Base-by-base conservation (phyloP, 2,113 vertebrate species). In the Anarrhichthys ocellatus region DNA sequence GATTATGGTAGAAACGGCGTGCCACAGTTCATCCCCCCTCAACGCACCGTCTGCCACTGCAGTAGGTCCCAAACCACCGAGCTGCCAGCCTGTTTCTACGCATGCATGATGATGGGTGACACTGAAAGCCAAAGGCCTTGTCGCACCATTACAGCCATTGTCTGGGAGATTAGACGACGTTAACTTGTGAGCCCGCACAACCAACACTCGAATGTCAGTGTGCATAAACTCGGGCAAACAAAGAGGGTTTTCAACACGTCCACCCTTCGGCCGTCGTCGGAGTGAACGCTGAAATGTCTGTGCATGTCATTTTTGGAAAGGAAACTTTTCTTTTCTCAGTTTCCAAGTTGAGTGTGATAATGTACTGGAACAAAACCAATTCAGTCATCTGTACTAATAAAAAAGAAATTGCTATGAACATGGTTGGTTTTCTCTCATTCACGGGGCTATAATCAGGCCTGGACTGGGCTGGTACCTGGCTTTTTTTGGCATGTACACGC, bases 31-130 rank as follows among this genome's bases (percentile, higher is more conserved):
- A 65, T 65, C 68, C 71, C 38, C 46, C 22, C n/a, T 76, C 80
- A 83, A 76, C 36, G 67, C 80, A 79, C 86, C 75, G 84, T 76
- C 92, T 89, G 88, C 79, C 86, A 78, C 83, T 17, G 67, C 86
- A 74, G 70, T 6, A 1, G 70, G 85, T 90, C 89, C 85, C 82
- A 80, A 81, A 86, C 83, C 87, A 50, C 68, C 27, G 29, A 77
- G 76, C 81, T 91, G 92, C 78, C 92, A 92, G 85, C 46, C 76
- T 20, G 32, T 58, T 75, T 84, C 70, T 24, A 76, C 46, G 61
- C 74, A 38, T 70, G 56, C 63, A 87, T 70, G 79, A 75, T 76
- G 87, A 87, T 14, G 88, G 78, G 67, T 85, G 91, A 89, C 91
- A 82, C 85, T 13, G 80, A 63, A 59, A 84, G 83, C 44, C 83